These are phyloP conservation scores for Chromoteleia sp. DNA, from an alignment of 2,888 invertebrate genomes.

Conservation along the genomic window DNA sequence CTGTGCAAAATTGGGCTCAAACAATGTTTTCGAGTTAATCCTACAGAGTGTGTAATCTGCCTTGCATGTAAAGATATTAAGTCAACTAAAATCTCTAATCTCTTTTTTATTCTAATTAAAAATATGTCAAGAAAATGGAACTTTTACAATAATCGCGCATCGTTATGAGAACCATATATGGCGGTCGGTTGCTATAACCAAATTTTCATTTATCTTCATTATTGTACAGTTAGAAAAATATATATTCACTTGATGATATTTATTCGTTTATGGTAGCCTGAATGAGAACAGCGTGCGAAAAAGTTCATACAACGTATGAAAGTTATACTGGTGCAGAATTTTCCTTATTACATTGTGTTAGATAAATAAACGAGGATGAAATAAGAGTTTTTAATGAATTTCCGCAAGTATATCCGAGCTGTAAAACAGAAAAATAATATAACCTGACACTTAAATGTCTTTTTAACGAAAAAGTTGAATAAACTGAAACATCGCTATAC, in stretches of 20 bases:
- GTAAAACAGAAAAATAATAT: too few species aligned
- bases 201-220: constrained; percentile 19
- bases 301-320: too few species aligned
- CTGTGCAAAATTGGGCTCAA: constrained; percentile 45
- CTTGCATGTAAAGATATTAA: constrained; percentile 52
- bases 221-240: background rate
- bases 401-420: too few species aligned
- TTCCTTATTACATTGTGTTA: too few species aligned
- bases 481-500: too few species aligned
- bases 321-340: too few species aligned
- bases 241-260: background rate
- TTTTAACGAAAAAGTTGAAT: too few species aligned
- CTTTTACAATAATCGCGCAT: constrained; percentile 26
- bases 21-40: constrained; percentile 28
- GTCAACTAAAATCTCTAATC: constrained; percentile 33
- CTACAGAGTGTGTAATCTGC: constrained; percentile 48
- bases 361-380: too few species aligned
- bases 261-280: background rate
- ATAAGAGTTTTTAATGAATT: too few species aligned
- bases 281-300: too few species aligned
- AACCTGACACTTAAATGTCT: too few species aligned
- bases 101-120: constrained; percentile 15
- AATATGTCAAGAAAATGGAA: background rate
- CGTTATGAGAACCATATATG: constrained; percentile 63
- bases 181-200: constrained; percentile 45